A percentile compares a stretch with the other conserved stretches of the same genome.
phyloP scores from a whole-genome alignment of 2,113 vertebrate species.

The Nothoprocta pentlandii region DNA sequence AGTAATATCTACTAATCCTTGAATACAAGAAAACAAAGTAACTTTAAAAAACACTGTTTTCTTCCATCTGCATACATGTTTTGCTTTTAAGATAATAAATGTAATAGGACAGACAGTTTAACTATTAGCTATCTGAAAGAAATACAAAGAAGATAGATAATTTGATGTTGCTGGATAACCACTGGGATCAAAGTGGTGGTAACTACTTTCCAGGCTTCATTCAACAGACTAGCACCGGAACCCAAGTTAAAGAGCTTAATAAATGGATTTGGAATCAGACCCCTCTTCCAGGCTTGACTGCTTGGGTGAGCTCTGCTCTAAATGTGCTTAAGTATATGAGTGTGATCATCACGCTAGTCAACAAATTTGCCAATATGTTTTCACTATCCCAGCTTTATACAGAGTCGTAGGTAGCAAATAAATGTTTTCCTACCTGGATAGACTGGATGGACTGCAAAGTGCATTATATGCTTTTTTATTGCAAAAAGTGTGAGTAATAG shows the following conservation, averaged over 20 bases:
- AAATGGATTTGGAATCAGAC: neutral
- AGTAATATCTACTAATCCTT: neutral
- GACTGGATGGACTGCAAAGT: neutral
- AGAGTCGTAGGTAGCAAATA: neutral
- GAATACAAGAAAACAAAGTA: neutral
- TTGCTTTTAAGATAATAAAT: neutral
- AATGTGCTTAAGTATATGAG: no score
- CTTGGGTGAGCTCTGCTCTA: neutral
- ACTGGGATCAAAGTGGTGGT: neutral
- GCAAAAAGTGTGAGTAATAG: neutral
- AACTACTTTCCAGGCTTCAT: neutral
- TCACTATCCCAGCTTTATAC: neutral
- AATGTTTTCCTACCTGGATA: neutral
- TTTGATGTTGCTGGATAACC: neutral
- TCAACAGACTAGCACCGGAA: neutral
- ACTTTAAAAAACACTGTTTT: neutral
- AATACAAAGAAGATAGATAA: neutral
- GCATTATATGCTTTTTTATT: neutral
- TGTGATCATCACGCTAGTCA: neutral
- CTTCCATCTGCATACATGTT: neutral
- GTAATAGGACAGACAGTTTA: neutral
- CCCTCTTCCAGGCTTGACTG: neutral
- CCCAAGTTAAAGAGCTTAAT: neutral
- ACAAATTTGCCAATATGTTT: no score
- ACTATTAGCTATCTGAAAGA: neutral